Evolutionary conservation across 2,888 invertebrate genomes (phyloP).

Genomic region (Ischnura elegans): DNA sequence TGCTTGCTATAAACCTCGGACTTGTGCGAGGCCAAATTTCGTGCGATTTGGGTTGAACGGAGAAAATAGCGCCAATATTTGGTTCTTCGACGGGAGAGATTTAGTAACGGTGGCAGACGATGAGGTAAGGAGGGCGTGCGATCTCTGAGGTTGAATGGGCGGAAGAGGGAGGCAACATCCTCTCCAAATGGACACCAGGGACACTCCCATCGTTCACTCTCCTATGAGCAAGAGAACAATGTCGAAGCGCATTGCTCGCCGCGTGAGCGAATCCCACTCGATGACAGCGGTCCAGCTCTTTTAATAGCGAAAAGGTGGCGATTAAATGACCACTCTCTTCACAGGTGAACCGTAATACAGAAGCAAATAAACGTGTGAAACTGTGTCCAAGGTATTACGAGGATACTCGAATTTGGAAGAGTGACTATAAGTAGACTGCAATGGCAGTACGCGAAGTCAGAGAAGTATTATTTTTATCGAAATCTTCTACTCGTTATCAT

Average conservation of each 20-base stretch:
- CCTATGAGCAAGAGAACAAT: not conserved
- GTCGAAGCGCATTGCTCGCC: not conserved
- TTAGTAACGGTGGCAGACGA: not conserved
- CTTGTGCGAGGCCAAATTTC: not conserved
- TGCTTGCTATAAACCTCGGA: too few species aligned
- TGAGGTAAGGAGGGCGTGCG: slow-evolving; percentile 39
- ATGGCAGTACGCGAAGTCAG: not conserved
- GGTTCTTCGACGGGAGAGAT: not conserved
- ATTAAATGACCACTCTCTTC: not conserved
- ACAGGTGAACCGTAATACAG: not conserved
- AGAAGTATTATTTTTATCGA: too few species aligned
- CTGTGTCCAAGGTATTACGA: not conserved
- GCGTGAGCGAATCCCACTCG: not conserved
- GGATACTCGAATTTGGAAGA: not conserved
- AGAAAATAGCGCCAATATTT: too few species aligned
- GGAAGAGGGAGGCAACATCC: slow-evolving; percentile 56
- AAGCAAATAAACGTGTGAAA: not conserved
- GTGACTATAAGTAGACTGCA: not conserved
- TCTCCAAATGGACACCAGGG: not conserved
- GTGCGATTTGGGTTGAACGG: too few species aligned
- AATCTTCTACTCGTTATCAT: too few species aligned
- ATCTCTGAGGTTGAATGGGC: slow-evolving; percentile 46
- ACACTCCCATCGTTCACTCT: not conserved
- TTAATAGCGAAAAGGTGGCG: not conserved
- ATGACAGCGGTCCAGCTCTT: not conserved